phyloP scores from a whole-genome alignment of 2,888 invertebrate species.

The Kryphioiulus occultus region DNA sequence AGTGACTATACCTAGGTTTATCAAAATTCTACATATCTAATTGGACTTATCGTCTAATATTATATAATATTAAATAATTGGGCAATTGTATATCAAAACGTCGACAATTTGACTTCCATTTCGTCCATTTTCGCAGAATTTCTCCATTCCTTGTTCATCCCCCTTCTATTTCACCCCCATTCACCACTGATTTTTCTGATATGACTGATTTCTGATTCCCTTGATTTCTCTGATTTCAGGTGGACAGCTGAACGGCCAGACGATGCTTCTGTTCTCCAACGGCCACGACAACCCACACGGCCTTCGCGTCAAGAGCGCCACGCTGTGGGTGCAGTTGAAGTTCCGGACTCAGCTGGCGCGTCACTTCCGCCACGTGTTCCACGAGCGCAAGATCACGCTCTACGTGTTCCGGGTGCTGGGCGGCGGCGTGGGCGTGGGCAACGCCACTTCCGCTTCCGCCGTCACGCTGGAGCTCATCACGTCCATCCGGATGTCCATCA shows the following conservation, averaged over 20 bases:
- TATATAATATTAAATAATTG: no score
- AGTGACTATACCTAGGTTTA: no score
- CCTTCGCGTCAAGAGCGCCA: conserved; percentile 78
- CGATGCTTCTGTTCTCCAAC: conserved; percentile 83
- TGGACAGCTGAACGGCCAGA: conserved; percentile 81
- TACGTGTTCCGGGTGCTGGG: conserved; percentile 73
- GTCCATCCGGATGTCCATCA: conserved; percentile 69
- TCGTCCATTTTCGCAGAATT: no score
- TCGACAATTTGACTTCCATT: no score
- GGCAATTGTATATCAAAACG: no score
- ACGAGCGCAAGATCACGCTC: conserved; percentile 69
- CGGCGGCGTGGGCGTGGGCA: neutral
- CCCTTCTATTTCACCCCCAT: no score
- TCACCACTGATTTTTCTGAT: no score
- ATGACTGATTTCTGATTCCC: no score
- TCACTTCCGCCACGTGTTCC: conserved; percentile 58
- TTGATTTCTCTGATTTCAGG: conserved; percentile 68
- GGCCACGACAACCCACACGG: conserved; percentile 70
- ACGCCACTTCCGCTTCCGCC: conserved; percentile 30
- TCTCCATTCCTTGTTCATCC: no score
- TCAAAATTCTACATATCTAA: no score
- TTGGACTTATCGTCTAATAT: no score
- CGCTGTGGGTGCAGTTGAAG: conserved; percentile 78
- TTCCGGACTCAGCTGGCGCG: conserved; percentile 62
- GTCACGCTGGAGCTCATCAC: conserved; percentile 67